Evolutionary conservation across 2,797 vertebrate species (phyloP), one percentile per base, ranked within the genome.

Genomic region (Epinephelus awoara): DNA sequence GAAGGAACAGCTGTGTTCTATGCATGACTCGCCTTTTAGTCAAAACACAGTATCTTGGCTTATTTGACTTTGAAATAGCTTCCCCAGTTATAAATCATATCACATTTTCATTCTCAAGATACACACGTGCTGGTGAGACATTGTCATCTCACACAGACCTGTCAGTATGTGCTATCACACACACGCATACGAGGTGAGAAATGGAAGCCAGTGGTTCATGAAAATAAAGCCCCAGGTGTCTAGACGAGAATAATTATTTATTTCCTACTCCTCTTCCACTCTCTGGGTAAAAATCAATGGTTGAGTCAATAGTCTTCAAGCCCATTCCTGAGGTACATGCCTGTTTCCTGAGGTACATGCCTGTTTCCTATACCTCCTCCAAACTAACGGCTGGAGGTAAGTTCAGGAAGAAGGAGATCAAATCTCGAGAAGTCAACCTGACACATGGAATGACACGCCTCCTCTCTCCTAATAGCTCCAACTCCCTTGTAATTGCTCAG

Each of bases 251-350:
- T 83, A 80, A 86, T 89, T 79, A 89, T 94, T 84, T 82, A 87
- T 94, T 89, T 90, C 78, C 88, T 71, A 42, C 79, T 88, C 68
- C 54, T 89, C 73, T 69, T 88, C 77, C 79, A 72, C 61, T 72
- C 61, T 67, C 61, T 88, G 78, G 72, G 77, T 84, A 70, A 80
- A 93, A 94, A 94, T 95, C 93, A 82, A 94, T 94, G 78, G 8
- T 19, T 47, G 23, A 81, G 89, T 94, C 91, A 88, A 94, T 94
- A 90, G 90, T 86, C 75, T 75, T 83, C 66, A 65, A 66, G 75
- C 78, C 80, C 74, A 84, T 80, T 88, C 68, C 79, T 73, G 80
- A 89, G 76, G 85, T 85, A 88, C 86, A 87, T 85, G 70, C 13
- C 75, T 81, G 86, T 87, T 90, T 84, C 82, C 72, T 50, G 80